Percentiles rank a stretch among this genome's conserved stretches.
These are phyloP conservation scores for Trichogramma pretiosum DNA, from an alignment of 1,140 invertebrate species.

Conservation along the genomic window DNA sequence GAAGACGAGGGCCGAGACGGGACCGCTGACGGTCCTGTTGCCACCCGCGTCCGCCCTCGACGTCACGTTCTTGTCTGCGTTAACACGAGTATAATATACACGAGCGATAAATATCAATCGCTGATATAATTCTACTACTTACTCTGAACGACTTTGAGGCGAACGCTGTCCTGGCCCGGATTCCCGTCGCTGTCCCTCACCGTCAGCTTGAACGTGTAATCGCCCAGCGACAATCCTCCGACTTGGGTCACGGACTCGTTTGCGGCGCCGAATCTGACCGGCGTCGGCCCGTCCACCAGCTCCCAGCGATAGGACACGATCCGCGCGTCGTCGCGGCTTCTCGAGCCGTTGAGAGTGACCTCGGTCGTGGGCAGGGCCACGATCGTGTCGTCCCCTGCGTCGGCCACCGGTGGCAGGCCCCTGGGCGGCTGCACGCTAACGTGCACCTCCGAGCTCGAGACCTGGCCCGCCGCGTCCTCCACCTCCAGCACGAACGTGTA, in stretches of 20 bases:
- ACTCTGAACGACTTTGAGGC: conserved; percentile 85
- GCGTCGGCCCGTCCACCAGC: conserved; percentile 59
- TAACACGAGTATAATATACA: not conserved
- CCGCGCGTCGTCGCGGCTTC: conserved; percentile 76
- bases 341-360: conserved; percentile 67
- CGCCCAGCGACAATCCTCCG: conserved; percentile 71
- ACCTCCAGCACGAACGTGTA: conserved; percentile 91
- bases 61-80: conserved; percentile 73
- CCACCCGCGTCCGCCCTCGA: conserved; percentile 83
- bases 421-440: conserved; percentile 88
- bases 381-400: conserved; percentile 53
- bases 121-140: conserved; percentile 38
- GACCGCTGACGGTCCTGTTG: conserved; percentile 68
- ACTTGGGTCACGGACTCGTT: conserved; percentile 64
- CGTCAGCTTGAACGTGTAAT: conserved; percentile 74
- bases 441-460: conserved; percentile 75
- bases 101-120: conserved; percentile 5
- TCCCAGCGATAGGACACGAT: conserved; percentile 77
- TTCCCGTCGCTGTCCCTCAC: conserved; percentile 80
- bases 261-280: conserved; percentile 35
- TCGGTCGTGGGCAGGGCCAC: conserved; percentile 73
- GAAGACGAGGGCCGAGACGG: conserved; percentile 64
- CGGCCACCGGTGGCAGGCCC: conserved; percentile 70
- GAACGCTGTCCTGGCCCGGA: conserved; percentile 59
- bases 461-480: conserved; percentile 80